Percentiles rank a stretch among this genome's conserved stretches.
Evolutionary conservation across 2,888 invertebrate species (phyloP).

Genomic region (Cenopis cana): DNA sequence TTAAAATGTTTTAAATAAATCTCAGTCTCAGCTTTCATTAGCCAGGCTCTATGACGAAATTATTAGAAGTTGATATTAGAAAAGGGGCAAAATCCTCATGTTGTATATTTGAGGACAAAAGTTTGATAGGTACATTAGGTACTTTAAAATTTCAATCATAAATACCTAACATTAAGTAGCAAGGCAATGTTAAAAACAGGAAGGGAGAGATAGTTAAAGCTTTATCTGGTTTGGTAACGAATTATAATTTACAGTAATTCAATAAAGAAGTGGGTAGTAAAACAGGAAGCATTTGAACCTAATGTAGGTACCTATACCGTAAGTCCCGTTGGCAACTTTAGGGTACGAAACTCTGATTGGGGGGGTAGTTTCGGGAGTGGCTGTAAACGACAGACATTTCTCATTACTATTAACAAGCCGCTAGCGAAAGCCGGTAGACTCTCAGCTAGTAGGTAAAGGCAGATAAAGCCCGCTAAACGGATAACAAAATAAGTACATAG

Average conservation of each 20-base stretch:
- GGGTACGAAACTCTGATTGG: not conserved
- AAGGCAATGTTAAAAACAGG: not conserved
- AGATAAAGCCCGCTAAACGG: slow-evolving; percentile 16
- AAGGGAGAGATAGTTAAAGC: not conserved
- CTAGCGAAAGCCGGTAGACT: not conserved
- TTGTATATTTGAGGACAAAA: not conserved
- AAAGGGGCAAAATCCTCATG: too few relatives aligned
- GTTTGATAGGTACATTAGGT: not conserved
- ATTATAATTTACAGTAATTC: not conserved
- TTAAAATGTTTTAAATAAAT: too few relatives aligned
- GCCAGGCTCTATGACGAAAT: too few relatives aligned
- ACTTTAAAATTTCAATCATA: not conserved
- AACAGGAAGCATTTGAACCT: too few relatives aligned
- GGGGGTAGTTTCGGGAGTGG: not conserved
- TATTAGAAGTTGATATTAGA: not conserved
- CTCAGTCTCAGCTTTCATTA: too few relatives aligned
- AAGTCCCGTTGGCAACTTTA: not conserved
- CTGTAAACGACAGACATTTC: not conserved
- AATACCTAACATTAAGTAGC: not conserved
- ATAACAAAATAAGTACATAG: slow-evolving; percentile 19
- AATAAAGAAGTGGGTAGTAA: too few relatives aligned
- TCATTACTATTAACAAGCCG: not conserved
- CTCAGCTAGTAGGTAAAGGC: not conserved
- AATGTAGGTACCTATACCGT: too few relatives aligned
- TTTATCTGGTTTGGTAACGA: not conserved